Conservation (phyloP, 2,113 vertebrate species). For the Mystacornis crossleyi region DNA sequence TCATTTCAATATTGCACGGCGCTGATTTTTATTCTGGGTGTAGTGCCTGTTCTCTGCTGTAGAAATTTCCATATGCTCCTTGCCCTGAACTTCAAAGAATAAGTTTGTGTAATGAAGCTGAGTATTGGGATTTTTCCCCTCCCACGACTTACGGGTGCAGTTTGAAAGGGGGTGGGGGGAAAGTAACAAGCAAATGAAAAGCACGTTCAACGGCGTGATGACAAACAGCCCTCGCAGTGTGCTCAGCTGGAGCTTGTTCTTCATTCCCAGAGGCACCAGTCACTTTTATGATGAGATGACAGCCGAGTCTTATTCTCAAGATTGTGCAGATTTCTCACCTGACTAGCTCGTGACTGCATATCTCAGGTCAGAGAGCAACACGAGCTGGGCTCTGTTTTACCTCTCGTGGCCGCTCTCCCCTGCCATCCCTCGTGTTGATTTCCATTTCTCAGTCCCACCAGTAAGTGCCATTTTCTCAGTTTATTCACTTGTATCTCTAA, state of each 20-base stretch:
- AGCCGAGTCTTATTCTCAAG: constrained; percentile 8
- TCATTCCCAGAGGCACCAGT: background rate
- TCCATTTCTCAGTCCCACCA: background rate
- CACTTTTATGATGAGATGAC: constrained; percentile 4
- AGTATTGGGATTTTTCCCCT: background rate
- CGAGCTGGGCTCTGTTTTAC: background rate
- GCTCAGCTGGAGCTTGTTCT: background rate
- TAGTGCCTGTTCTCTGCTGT: background rate
- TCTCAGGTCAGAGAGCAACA: constrained; percentile 16
- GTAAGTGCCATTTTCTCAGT: background rate
- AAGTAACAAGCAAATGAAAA: background rate
- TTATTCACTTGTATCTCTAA: fast-evolving
- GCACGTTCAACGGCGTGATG: background rate
- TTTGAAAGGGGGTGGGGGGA: background rate
- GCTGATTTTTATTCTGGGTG: constrained; percentile 40
- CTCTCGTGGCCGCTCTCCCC: background rate
- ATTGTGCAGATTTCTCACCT: constrained; percentile 13
- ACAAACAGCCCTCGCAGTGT: constrained; percentile 1
- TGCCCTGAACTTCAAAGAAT: constrained; percentile 58
- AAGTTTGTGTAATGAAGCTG: constrained; percentile 45
- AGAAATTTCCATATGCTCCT: constrained; percentile 64
- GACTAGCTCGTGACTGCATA: background rate
- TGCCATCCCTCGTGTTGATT: background rate
- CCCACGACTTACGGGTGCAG: background rate
- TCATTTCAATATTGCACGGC: constrained; percentile 4